Conservation (phyloP, 2,797 vertebrate genomes). For the Picus viridis region DNA sequence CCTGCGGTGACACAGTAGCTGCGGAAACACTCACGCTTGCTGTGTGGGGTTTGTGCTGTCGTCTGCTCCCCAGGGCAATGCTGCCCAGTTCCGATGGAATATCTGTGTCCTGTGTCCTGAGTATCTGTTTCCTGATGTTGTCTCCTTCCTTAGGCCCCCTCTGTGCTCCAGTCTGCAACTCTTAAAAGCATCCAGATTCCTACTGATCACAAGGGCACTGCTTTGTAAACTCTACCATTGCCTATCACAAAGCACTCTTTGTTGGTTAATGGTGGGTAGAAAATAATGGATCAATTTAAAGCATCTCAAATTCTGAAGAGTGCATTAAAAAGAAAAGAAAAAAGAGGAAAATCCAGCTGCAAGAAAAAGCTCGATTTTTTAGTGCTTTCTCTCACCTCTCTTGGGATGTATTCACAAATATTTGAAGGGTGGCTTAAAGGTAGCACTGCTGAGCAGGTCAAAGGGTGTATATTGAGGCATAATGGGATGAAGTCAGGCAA, state of each 20-base stretch:
- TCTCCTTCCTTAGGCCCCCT: neutral
- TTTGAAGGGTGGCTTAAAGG: neutral
- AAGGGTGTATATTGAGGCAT: neutral
- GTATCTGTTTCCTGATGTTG: neutral
- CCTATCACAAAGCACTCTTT: neutral
- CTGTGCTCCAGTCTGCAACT: neutral
- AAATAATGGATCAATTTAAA: constrained; percentile 38
- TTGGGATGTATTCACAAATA: constrained; percentile 2
- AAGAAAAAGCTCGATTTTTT: neutral
- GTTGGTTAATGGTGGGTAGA: neutral
- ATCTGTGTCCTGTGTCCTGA: neutral
- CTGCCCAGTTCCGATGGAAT: neutral
- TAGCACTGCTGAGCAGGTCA: constrained; percentile 4
- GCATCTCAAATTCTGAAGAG: neutral
- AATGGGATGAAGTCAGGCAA: constrained; percentile 2
- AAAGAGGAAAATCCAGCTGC: neutral
- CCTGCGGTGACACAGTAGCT: neutral
- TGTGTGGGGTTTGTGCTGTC: neutral
- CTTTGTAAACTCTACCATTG: constrained; percentile 8
- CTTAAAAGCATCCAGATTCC: neutral
- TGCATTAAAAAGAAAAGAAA: neutral
- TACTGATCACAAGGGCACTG: neutral
- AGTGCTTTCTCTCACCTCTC: neutral
- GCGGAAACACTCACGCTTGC: neutral
- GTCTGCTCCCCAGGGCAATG: neutral